Evolutionary conservation across 2,888 invertebrate genomes (phyloP).

Genomic region (Mythimna lalbum): DNA sequence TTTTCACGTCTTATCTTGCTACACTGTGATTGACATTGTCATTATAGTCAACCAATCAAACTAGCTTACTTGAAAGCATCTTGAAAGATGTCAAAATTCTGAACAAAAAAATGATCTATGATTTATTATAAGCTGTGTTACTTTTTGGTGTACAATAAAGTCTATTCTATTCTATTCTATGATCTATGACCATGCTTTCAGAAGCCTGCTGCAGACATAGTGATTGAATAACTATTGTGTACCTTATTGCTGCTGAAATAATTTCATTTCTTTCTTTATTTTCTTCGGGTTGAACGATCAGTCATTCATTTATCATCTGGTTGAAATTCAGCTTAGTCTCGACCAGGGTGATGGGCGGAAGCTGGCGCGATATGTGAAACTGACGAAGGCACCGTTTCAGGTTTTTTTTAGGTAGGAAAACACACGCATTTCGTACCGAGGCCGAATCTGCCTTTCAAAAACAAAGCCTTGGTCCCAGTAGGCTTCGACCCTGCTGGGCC

Average conservation of each 20-base stretch:
- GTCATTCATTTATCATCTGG: background rate
- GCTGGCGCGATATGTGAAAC: background rate
- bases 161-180: too few relatives aligned
- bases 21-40: background rate
- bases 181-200: background rate
- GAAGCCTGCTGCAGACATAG: background rate
- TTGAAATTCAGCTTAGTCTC: constrained; percentile 6
- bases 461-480: too few relatives aligned
- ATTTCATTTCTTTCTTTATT: background rate
- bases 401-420: too few relatives aligned
- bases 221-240: constrained; percentile 6
- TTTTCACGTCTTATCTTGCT: background rate
- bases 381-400: background rate
- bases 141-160: too few relatives aligned
- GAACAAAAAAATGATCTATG: background rate
- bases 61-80: background rate
- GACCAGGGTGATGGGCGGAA: background rate
- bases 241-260: background rate
- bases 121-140: too few relatives aligned
- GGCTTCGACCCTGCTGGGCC: too few relatives aligned
- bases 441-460: too few relatives aligned
- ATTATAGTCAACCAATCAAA: background rate
- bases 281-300: constrained; percentile 3
- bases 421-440: too few relatives aligned
- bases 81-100: background rate